phyloP scores from a whole-genome alignment of 2,113 vertebrate genomes.

The Myiagra hebetior region DNA sequence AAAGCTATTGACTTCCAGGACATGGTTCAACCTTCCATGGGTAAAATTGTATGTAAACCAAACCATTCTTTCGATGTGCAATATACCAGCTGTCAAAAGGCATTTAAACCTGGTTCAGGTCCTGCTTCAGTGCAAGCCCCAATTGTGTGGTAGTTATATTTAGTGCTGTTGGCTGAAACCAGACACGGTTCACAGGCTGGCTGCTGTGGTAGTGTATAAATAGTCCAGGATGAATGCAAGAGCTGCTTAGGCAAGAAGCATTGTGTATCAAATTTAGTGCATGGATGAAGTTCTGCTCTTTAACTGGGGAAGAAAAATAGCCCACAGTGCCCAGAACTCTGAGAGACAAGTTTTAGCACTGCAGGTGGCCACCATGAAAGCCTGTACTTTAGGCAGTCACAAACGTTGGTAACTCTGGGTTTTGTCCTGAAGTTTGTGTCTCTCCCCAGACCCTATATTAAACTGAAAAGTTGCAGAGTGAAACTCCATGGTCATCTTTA shows the following conservation, averaged over 20 bases:
- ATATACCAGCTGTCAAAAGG: not conserved
- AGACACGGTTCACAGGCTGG: not conserved
- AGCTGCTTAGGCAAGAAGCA: not conserved
- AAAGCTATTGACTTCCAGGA: not conserved
- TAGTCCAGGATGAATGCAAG: not conserved
- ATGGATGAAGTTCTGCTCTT: not conserved
- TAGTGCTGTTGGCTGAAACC: not conserved
- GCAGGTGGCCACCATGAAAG: not conserved
- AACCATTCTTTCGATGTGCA: not conserved
- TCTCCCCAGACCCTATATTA: not conserved
- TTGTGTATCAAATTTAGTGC: not conserved
- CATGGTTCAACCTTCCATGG: not conserved
- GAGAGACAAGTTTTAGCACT: not conserved
- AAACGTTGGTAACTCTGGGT: not conserved
- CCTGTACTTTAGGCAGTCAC: not conserved
- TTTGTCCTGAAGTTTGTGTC: not conserved
- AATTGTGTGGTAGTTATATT: not conserved
- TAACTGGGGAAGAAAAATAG: not conserved
- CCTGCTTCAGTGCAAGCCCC: not conserved
- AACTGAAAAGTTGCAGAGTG: not conserved
- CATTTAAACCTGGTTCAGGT: not conserved
- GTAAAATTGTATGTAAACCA: not conserved
- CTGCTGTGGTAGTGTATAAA: not conserved
- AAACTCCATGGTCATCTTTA: not conserved
- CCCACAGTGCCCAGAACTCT: not conserved